These are phyloP conservation scores for Anser cygnoides DNA, from an alignment of 2,113 vertebrate species.

Conservation along the genomic window DNA sequence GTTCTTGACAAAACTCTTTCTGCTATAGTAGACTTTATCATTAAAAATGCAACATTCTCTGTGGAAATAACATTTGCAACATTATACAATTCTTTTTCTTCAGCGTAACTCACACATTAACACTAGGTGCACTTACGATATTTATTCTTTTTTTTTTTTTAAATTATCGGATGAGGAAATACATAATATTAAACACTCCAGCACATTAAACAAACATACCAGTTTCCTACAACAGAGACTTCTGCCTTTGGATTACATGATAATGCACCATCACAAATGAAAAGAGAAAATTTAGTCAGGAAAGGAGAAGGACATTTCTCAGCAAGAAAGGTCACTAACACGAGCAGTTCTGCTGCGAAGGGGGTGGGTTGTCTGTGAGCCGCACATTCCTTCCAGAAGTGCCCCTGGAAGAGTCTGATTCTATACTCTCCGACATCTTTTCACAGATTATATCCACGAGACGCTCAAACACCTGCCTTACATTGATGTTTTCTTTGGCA, in stretches of 20 bases:
- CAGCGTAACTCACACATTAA: constrained; percentile 26
- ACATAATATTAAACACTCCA: not conserved
- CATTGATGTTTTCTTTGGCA: constrained; percentile 97
- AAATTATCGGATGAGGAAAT: constrained; percentile 16
- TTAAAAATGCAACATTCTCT: not conserved
- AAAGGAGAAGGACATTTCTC: not conserved
- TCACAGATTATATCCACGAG: constrained; percentile 97
- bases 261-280: constrained; percentile 9
- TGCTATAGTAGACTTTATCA: not conserved
- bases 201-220: constrained; percentile 41
- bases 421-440: constrained; percentile 95
- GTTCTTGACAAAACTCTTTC: not conserved
- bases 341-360: constrained; percentile 92
- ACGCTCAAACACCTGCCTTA: constrained; percentile 95
- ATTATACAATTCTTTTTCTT: not conserved
- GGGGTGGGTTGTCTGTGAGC: constrained; percentile 88
- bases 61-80: constrained; percentile 15
- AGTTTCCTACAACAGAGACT: constrained; percentile 23
- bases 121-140: constrained; percentile 14
- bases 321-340: constrained; percentile 77
- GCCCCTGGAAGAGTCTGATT: constrained; percentile 83
- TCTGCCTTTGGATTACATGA: constrained; percentile 26
- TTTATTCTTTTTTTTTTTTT: not conserved
- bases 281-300: not conserved
- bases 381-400: constrained; percentile 84